Base-by-base conservation (phyloP, 2,797 vertebrate species). In the Cyprinella venusta region DNA sequence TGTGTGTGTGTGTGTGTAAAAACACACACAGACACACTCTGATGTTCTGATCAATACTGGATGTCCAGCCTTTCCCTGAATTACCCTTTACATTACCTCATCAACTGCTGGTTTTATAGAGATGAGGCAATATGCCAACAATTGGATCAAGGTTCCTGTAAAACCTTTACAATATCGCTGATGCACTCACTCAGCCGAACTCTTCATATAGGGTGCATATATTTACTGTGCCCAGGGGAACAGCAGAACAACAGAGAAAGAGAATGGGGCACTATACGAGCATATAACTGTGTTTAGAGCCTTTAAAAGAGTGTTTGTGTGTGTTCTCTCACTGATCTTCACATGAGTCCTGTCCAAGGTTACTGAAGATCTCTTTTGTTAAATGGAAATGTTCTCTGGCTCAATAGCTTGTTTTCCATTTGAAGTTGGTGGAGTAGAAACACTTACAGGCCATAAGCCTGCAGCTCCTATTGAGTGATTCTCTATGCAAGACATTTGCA, bases 1-100 rank as follows among this genome's bases (percentile, higher is more conserved):
- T 90, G 24, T 45, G 87, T 89, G 84, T 90, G 89, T 90, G 86
- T 12, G 88, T 83, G 79, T 89, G 33, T 45, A 5, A 12, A 26
- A 19, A 26, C 21, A 67, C 21, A 59, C 9, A 38, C 10, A 79
- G 8, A 38, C 21, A 45, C 21, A 42, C 63, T 48, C 50, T 19
- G 72, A 68, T 40, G 40, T 21, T 70, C 26, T 52, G 67, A 81
- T 81, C 84, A 81, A 85, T 85, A 85, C 9, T 81, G 65, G 33
- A 81, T 81, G 68, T 76, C 52, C 65, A 76, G 79, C 42, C 63
- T 40, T 52, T 68, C 33, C 59, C 77, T 8, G 56, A 54, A 84
- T 79, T 75, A 54, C 45, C 65, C 36, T 72, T 64, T 76, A 78
- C 67, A 85, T 67, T 72, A 70, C 79, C 74, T 81, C 67, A 85